Percentiles rank a stretch among this genome's conserved stretches.
Evolutionary conservation across 2,888 invertebrate species (phyloP).

Genomic region (Homarus gammarus): DNA sequence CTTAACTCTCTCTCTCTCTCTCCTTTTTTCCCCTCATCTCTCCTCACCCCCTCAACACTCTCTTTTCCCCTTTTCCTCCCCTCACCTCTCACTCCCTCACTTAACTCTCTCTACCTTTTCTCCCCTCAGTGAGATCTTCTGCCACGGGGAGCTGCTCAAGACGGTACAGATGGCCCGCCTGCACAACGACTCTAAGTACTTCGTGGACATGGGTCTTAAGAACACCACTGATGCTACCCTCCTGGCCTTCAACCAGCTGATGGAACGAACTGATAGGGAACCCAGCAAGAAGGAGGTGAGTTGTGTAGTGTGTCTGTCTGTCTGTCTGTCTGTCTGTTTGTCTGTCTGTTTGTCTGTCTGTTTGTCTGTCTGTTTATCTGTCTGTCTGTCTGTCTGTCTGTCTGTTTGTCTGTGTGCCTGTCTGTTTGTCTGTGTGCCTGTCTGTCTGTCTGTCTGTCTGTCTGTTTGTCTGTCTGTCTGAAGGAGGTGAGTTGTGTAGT

Average conservation of each 20-base stretch:
- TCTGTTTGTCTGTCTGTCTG: no score
- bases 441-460: no score
- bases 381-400: no score
- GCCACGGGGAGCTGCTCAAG: conserved; percentile 81
- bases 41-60: conserved; percentile 17
- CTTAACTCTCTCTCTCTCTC: neutral
- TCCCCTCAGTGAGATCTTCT: conserved; percentile 66
- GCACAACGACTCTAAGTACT: conserved; percentile 89
- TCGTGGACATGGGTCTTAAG: conserved; percentile 88
- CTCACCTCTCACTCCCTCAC: neutral
- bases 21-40: no score
- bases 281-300: conserved; percentile 52
- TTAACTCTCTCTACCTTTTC: neutral
- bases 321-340: no score
- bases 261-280: conserved; percentile 77
- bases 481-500: no score
- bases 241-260: conserved; percentile 82
- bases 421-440: no score
- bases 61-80: conserved; percentile 18
- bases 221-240: conserved; percentile 83
- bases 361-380: neutral
- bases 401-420: no score
- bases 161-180: conserved; percentile 90
- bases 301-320: neutral
- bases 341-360: no score